Evolutionary conservation across 2,888 invertebrate genomes (phyloP).

Genomic region (Lepidonotus clava): DNA sequence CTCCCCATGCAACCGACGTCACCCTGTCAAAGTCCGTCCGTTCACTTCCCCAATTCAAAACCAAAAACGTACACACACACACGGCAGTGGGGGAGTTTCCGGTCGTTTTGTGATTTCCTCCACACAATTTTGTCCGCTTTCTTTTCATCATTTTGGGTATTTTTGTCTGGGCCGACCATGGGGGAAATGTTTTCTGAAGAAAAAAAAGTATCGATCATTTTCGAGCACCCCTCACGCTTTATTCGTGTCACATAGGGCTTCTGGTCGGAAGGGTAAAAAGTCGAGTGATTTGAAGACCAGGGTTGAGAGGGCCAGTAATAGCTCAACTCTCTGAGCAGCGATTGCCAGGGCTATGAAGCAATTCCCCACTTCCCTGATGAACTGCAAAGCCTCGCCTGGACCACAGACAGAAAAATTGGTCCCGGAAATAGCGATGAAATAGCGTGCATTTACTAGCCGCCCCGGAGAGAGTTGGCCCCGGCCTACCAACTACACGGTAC

Average conservation of each 20-base stretch:
- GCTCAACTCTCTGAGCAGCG: constrained; percentile 19
- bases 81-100: not conserved
- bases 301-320: constrained; percentile 15
- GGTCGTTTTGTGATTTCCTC: not conserved
- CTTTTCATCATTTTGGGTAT: not conserved
- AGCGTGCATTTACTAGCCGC: not conserved
- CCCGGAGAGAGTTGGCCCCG: not conserved
- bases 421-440: constrained; percentile 37
- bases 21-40: too few species aligned
- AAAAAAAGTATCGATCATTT: constrained; percentile 32
- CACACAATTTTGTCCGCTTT: not conserved
- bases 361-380: constrained; percentile 19
- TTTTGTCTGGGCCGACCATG: too few species aligned
- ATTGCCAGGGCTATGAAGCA: not conserved
- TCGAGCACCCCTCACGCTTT: not conserved
- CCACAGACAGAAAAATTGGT: constrained; percentile 31
- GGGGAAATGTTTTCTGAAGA: not conserved
- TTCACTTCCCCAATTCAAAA: too few species aligned
- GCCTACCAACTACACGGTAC: not conserved
- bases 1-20: too few species aligned
- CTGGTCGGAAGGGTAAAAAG: not conserved
- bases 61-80: not conserved
- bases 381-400: constrained; percentile 15
- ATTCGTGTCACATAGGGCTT: constrained; percentile 38
- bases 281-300: constrained; percentile 31